phyloP scores from a whole-genome alignment of 2,113 vertebrate genomes.

The Perca schrenkii region DNA sequence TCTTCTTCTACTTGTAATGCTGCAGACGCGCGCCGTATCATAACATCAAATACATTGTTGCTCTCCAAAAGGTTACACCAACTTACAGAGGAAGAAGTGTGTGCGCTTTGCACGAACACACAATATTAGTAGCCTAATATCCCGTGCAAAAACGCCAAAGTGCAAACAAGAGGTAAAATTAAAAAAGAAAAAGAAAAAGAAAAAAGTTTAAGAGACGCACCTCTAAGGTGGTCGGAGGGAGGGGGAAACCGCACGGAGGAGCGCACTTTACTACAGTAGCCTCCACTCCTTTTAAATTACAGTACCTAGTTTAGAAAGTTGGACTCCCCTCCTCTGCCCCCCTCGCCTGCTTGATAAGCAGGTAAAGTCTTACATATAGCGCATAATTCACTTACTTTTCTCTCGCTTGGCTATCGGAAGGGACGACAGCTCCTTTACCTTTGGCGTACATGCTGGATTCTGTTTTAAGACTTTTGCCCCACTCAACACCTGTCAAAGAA shows the following conservation, averaged over 20 bases:
- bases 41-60: not conserved
- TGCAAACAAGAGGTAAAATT: slow-evolving; percentile 24
- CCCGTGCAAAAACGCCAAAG: slow-evolving; percentile 13
- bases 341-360: slow-evolving; percentile 57
- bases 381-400: slow-evolving; percentile 91
- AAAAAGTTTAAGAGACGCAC: slow-evolving; percentile 74
- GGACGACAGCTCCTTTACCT: slow-evolving; percentile 93
- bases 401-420: slow-evolving; percentile 93
- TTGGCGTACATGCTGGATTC: slow-evolving; percentile 94
- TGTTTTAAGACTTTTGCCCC: slow-evolving; percentile 89
- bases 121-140: not conserved
- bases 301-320: slow-evolving; percentile 82
- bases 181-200: slow-evolving; percentile 51
- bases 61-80: not conserved
- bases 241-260: slow-evolving; percentile 34
- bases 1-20: slow-evolving; percentile 2
- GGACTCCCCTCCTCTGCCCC: slow-evolving; percentile 65
- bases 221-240: slow-evolving; percentile 48
- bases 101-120: not conserved
- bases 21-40: not conserved
- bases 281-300: slow-evolving; percentile 78
- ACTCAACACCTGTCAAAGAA: slow-evolving; percentile 94
- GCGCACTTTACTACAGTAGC: slow-evolving; percentile 49
- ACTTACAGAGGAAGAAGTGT: slow-evolving; percentile 13
- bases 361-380: slow-evolving; percentile 64